Evolutionary conservation across 1,140 invertebrate species (phyloP), one percentile per base, ranked within the genome.

Genomic region (Nasonia vitripennis): DNA sequence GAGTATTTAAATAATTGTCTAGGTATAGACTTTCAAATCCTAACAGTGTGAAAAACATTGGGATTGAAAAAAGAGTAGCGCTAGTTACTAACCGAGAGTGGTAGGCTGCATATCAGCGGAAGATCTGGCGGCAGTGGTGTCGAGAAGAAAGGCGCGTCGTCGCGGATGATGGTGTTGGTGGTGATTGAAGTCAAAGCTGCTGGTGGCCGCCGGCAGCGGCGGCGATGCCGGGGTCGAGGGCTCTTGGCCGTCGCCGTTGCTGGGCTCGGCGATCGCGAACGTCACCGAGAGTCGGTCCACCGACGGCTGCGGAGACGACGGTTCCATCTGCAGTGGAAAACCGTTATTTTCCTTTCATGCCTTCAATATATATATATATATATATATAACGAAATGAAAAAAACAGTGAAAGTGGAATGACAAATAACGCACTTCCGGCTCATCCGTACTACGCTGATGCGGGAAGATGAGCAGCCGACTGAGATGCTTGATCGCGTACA

Each of bases 231-330:
- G 14, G 1, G 55, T 7, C n/a, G 74, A 27, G 0, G 77, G 87
- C 68, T 84, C 91, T 73, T 91, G 91, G 14, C 90, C 81, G 82
- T 89, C 27, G 88, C 94, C 93, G 78, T 85, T 82, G 77, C 62
- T 88, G 62, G 87, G 87, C 79, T 94, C 91, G 34, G 92, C 93
- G 45, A 95, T 93, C 0, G 95, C 95, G 93, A 96, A 96, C 10
- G 95, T 96, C 51, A 96, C 95, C 14, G 95, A 96, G n/a, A 96
- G 92, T 73, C 95, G 93, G 89, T 96, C 95, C 37, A 95, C 92
- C 10, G 95, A 96, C 10, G 95, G 94, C 89, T 96, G 95, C 2
- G 95, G 95, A 2, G 95, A 95, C 0, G 93, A 90, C 14, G 94
- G 94, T 87, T 94, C 94, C 67, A 93, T 92, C 94, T 94, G 68